A percentile compares a stretch with the other conserved stretches of the same genome.
phyloP scores from a whole-genome alignment of 2,888 invertebrate species.

The Aproaerema taeniolella region DNA sequence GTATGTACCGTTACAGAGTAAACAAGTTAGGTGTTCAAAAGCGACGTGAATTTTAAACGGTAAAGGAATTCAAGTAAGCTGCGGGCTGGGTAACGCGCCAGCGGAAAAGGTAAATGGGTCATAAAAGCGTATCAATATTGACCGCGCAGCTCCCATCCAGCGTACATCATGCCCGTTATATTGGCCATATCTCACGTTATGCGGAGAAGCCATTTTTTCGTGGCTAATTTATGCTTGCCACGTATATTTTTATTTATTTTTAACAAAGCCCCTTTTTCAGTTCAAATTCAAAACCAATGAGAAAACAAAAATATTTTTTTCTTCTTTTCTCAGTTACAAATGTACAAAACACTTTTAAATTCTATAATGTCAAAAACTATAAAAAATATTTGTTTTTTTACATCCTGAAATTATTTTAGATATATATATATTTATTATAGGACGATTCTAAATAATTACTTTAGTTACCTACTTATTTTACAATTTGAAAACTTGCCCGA shows the following conservation, averaged over 20 bases:
- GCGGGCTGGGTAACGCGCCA: constrained; percentile 37
- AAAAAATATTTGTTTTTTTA: too few relatives aligned
- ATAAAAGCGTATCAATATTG: constrained; percentile 73
- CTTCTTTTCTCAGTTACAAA: too few relatives aligned
- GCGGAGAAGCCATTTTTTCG: constrained; percentile 44
- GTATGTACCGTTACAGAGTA: constrained; percentile 19
- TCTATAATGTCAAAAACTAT: too few relatives aligned
- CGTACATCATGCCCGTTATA: constrained; percentile 57
- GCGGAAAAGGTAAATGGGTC: constrained; percentile 68
- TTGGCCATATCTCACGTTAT: constrained; percentile 58
- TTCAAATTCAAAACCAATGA: constrained; percentile 22
- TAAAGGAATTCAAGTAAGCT: constrained; percentile 58
- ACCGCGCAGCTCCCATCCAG: constrained; percentile 53
- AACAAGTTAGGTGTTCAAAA: constrained; percentile 43
- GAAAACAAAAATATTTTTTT: too few relatives aligned
- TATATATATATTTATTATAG: too few relatives aligned
- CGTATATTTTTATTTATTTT: constrained; percentile 38
- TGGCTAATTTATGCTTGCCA: constrained; percentile 49
- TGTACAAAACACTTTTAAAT: too few relatives aligned
- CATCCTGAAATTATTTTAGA: too few relatives aligned
- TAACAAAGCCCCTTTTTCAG: constrained; percentile 31
- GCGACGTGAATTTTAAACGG: constrained; percentile 53
- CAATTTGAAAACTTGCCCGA: too few relatives aligned
- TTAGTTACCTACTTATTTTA: too few relatives aligned
- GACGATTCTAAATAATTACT: too few relatives aligned